Conservation (phyloP, 2,113 vertebrate genomes). For the Hemicordylus capensis region DNA sequence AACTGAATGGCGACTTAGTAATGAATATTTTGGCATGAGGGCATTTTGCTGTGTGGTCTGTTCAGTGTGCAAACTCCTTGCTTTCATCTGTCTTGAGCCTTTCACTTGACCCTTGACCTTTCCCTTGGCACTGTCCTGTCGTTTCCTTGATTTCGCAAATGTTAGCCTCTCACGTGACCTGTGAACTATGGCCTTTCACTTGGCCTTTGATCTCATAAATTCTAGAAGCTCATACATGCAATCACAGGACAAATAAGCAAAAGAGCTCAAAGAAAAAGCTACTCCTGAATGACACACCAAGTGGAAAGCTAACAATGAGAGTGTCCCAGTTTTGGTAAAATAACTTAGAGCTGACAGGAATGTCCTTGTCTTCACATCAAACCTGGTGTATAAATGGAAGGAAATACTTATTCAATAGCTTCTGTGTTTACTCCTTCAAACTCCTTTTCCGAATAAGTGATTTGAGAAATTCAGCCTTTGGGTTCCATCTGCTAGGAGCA, state of each 20-base stretch:
- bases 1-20: conserved; percentile 37
- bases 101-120: conserved; percentile 83
- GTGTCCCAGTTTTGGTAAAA: conserved; percentile 18
- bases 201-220: conserved; percentile 80
- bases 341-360: neutral
- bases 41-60: conserved; percentile 59
- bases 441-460: neutral
- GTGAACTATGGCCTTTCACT: conserved; percentile 78
- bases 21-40: conserved; percentile 42
- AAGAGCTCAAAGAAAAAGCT: conserved; percentile 58
- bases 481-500: neutral
- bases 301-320: conserved; percentile 50
- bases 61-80: conserved; percentile 45
- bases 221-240: conserved; percentile 76
- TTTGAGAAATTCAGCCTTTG: neutral
- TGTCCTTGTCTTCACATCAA: conserved; percentile 22
- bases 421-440: neutral
- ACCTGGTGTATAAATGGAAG: neutral
- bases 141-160: conserved; percentile 80
- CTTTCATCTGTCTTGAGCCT: conserved; percentile 73
- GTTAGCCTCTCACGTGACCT: conserved; percentile 81
- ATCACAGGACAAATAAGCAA: conserved; percentile 81
- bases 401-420: neutral
- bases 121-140: conserved; percentile 79
- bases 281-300: conserved; percentile 64